phyloP scores from a whole-genome alignment of 2,113 vertebrate genomes.

The Myrmophylax atrothorax region DNA sequence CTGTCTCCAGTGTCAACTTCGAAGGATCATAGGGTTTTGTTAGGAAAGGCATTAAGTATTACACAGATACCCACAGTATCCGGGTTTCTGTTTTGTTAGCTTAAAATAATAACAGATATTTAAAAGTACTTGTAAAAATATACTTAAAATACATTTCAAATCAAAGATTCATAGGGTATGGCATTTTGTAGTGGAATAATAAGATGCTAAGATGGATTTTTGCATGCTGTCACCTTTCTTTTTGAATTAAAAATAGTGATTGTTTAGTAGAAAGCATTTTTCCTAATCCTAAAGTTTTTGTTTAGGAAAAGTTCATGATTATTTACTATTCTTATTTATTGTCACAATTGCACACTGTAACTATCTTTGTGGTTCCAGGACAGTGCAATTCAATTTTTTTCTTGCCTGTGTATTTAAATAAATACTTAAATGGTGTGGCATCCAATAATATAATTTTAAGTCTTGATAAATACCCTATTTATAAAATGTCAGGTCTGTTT shows the following conservation, averaged over 20 bases:
- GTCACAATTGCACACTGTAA: not conserved
- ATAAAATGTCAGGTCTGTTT: accelerated
- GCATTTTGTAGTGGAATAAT: not conserved
- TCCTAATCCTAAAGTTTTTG: not conserved
- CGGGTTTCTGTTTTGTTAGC: not conserved
- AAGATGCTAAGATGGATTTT: not conserved
- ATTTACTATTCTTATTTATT: not conserved
- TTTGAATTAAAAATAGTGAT: not conserved
- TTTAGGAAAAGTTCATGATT: not conserved
- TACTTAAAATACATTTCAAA: not conserved
- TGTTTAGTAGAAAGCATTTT: not conserved
- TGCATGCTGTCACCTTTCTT: not conserved
- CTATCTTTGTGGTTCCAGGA: not conserved
- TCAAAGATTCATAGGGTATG: not conserved
- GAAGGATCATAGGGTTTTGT: not conserved
- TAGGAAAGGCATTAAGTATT: not conserved
- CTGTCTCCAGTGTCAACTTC: not conserved
- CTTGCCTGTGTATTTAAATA: not conserved
- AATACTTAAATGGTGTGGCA: not conserved
- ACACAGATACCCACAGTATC: not conserved
- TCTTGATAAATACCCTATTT: not conserved
- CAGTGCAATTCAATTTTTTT: not conserved
- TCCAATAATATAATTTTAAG: not conserved
- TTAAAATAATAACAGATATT: not conserved
- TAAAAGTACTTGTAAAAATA: not conserved